Base-by-base conservation (phyloP, 1,140 invertebrate species). In the Cheumatopsyche charites region DNA sequence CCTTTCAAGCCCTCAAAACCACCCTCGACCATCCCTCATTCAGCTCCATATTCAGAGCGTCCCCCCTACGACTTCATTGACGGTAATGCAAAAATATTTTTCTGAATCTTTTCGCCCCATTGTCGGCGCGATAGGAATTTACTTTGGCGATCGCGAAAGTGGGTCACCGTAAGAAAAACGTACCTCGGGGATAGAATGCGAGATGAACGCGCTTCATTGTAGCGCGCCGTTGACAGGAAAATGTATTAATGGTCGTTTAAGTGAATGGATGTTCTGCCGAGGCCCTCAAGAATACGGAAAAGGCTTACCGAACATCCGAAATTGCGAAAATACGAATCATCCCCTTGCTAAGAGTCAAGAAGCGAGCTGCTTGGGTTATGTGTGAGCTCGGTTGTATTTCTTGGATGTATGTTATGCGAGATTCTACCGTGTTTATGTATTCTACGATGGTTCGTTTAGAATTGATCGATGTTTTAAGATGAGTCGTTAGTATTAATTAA, bases 161-260 rank as follows among this genome's bases (percentile, higher is more conserved):
- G 21, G 55, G 55, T 58, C 55, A 58, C 55, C 19, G 55, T 58
- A 58, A 58, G 55, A 58, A 58, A 58, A 58, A 58, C 55, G 55
- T 58, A 58, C 55, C 55, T 58, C 55, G 21, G 55, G 55, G 55
- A 58, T 58, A 58, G 55, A 58, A 58, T 58, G 55, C 21, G 55
- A 58, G 55, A 58, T 58, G 55, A 58, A 25, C 55, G 55, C 55
- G 55, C 55, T 58, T 58, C 55, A 58, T 58, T 58, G 55, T 58
- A 25, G 21, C 55, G 55, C 29, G n/a, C 19, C 55, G 55, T 58
- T 58, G 55, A 58, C 55, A 58, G 55, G 55, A 58, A 58, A 58
- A 58, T 58, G 55, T 58, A 58, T 58, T 58, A 58, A 58, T 58
- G 55, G 55, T 58, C 55, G 55, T 58, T 58, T 58, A 58, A 58